These are phyloP conservation scores for Okapia johnstoni DNA, from an alignment of 2,113 vertebrate genomes.

Conservation along the genomic window DNA sequence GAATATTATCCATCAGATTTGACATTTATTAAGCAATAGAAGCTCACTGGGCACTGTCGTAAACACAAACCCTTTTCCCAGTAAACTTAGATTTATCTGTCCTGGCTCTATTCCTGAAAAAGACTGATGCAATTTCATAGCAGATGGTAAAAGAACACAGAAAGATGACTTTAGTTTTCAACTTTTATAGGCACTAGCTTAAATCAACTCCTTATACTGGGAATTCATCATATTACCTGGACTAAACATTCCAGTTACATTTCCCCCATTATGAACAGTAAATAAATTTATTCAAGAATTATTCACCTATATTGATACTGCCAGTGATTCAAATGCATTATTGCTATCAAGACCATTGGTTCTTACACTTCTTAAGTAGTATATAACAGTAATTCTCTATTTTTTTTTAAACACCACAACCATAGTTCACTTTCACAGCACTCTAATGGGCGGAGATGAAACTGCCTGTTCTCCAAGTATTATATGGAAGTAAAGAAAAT, in stretches of 20 bases:
- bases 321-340: not conserved
- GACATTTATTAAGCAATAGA: slow-evolving; percentile 71
- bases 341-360: not conserved
- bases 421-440: not conserved
- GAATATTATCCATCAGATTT: slow-evolving; percentile 76
- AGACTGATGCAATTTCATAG: slow-evolving; percentile 56
- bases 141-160: slow-evolving; percentile 53
- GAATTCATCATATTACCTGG: not conserved
- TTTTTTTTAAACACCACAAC: fast-evolving
- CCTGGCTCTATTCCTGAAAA: slow-evolving; percentile 41
- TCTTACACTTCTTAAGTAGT: not conserved
- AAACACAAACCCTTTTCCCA: slow-evolving; percentile 61
- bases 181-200: slow-evolving; percentile 26
- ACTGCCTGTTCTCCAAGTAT: no score
- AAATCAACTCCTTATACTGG: slow-evolving; percentile 39
- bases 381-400: not conserved
- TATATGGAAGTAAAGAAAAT: not conserved
- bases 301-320: not conserved
- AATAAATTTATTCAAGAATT: not conserved
- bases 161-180: slow-evolving; percentile 45
- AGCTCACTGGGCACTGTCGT: not conserved
- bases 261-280: not conserved
- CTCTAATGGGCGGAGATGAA: not conserved
- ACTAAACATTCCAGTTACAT: not conserved
- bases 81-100: slow-evolving; percentile 63